These are phyloP conservation scores for Tridacna crocea DNA, from an alignment of 2,888 invertebrate genomes.

Conservation along the genomic window DNA sequence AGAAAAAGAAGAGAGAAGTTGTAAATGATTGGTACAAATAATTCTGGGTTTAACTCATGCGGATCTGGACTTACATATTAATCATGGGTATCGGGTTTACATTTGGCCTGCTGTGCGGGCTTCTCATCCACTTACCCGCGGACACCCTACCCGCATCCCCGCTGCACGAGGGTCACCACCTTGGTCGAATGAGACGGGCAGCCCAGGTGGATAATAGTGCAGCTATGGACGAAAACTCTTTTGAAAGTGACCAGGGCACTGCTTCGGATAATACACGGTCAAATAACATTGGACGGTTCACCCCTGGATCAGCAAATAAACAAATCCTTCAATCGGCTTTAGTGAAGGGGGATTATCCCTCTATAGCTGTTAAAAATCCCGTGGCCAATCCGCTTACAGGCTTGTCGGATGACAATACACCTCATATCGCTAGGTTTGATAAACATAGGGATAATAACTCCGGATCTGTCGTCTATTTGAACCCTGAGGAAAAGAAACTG, in stretches of 20 bases:
- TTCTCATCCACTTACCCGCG: constrained; percentile 74
- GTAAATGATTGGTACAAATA: constrained; percentile 2
- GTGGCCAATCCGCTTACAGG: constrained; percentile 47
- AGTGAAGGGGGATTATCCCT: constrained; percentile 37
- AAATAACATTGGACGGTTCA: constrained; percentile 16
- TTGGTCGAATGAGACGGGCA: constrained; percentile 36
- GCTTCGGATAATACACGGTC: constrained; percentile 23
- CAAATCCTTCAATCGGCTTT: constrained; percentile 43
- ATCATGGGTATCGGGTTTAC: constrained; percentile 65
- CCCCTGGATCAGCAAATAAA: constrained; percentile 46
- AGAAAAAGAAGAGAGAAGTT: too few relatives aligned
- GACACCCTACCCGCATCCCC: constrained; percentile 68
- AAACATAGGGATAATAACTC: constrained; percentile 44
- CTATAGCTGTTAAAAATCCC: constrained; percentile 35
- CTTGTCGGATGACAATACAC: constrained; percentile 44
- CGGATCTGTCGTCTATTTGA: constrained; percentile 58
- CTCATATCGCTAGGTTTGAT: constrained; percentile 41
- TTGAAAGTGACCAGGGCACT: background rate
- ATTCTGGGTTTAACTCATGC: constrained; percentile 19
- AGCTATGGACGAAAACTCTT: background rate
- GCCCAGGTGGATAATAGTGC: constrained; percentile 31
- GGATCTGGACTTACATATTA: constrained; percentile 12
- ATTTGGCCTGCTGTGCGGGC: constrained; percentile 73
- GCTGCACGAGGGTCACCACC: constrained; percentile 43
- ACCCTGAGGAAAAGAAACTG: constrained; percentile 54